phyloP scores from a whole-genome alignment of 2,797 vertebrate genomes.

The Holocentrus rufus region DNA sequence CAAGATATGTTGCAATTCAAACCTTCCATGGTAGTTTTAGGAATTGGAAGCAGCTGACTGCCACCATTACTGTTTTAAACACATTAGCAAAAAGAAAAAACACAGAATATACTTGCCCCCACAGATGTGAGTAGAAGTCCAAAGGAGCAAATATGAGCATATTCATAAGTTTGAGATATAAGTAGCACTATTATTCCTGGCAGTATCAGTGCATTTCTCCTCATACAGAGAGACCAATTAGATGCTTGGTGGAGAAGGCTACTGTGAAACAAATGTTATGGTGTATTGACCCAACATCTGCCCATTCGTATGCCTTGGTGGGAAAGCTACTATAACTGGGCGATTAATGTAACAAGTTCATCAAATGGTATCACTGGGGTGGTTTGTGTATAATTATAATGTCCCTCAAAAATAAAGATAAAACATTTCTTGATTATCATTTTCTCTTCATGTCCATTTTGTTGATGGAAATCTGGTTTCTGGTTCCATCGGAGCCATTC shows the following conservation, averaged over 20 bases:
- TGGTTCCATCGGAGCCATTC: background rate
- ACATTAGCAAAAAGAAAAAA: constrained; percentile 14
- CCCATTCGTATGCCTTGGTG: background rate
- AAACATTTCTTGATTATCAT: background rate
- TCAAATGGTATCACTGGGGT: background rate
- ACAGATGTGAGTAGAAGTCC: too few relatives aligned
- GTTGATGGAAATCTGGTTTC: background rate
- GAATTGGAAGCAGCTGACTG: constrained; percentile 56
- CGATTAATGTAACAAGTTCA: background rate
- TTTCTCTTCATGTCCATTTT: too few relatives aligned
- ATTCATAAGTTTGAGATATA: too few relatives aligned
- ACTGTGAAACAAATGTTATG: background rate
- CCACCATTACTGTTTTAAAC: constrained; percentile 22
- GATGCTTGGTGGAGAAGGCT: background rate
- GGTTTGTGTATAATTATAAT: too few relatives aligned
- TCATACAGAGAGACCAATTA: background rate
- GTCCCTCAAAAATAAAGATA: background rate
- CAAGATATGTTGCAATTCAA: constrained; percentile 15
- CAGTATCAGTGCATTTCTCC: background rate
- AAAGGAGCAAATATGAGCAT: too few relatives aligned
- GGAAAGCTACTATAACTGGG: background rate
- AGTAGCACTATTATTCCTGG: too few relatives aligned
- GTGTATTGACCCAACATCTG: background rate
- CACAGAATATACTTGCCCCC: too few relatives aligned
- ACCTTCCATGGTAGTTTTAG: background rate